Evolutionary conservation across 2,797 vertebrate species (phyloP).

Genomic region (Todus mexicanus): DNA sequence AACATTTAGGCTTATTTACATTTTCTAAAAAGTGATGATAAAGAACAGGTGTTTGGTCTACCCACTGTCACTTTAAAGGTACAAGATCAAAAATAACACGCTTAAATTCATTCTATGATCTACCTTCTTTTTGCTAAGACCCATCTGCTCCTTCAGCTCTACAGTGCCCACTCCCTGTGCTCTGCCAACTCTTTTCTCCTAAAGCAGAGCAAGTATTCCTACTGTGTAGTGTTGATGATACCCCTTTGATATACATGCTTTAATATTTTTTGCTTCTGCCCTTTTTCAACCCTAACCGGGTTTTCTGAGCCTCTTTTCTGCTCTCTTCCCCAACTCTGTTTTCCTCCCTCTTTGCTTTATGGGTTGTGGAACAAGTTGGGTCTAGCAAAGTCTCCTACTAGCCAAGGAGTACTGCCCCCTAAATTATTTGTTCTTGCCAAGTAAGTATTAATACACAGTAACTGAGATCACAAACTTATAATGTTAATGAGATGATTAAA

Average conservation of each 20-base stretch:
- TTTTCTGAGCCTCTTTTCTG: neutral
- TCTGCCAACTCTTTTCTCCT: conserved; percentile 28
- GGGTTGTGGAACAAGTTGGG: neutral
- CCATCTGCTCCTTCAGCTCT: conserved; percentile 51
- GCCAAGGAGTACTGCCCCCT: neutral
- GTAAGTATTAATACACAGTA: neutral
- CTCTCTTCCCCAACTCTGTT: neutral
- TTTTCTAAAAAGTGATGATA: conserved; percentile 43
- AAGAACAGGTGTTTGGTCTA: conserved; percentile 42
- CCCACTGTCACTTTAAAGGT: conserved; percentile 36
- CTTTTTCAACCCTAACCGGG: neutral
- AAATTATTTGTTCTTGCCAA: neutral
- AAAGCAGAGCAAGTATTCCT: neutral
- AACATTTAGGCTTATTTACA: conserved; percentile 26
- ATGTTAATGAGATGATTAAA: neutral
- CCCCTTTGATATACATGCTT: neutral
- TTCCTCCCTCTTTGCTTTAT: neutral
- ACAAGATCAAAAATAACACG: conserved; percentile 26
- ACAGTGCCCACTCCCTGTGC: conserved; percentile 6
- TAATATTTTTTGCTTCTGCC: neutral
- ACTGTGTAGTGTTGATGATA: neutral
- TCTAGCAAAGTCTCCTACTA: neutral
- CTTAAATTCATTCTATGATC: neutral
- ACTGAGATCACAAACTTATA: neutral
- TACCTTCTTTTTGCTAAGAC: neutral